These are phyloP conservation scores for Cephus pulcher DNA, from an alignment of 2,888 invertebrate genomes.

Conservation along the genomic window DNA sequence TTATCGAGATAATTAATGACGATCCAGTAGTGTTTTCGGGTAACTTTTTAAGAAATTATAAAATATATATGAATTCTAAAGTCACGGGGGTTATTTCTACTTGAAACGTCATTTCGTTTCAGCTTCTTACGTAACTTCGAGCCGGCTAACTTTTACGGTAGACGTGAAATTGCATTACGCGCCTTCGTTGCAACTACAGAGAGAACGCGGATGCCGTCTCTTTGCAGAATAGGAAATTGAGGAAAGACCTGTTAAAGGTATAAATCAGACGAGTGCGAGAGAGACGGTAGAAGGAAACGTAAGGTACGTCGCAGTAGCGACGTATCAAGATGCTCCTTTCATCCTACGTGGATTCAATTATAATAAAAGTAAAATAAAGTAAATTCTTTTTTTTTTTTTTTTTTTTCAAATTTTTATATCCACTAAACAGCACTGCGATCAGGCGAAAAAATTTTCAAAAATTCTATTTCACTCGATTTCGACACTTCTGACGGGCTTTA, in stretches of 20 bases:
- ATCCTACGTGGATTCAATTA: background rate
- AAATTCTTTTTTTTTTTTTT: background rate
- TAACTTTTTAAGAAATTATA: too few relatives aligned
- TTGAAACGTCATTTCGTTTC: background rate
- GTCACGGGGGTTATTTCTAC: background rate
- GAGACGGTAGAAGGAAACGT: background rate
- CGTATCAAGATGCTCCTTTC: background rate
- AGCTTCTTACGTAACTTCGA: background rate
- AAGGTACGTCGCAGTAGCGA: background rate
- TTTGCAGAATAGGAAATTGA: background rate
- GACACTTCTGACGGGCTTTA: background rate
- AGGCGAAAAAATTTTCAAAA: background rate
- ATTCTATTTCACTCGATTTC: background rate
- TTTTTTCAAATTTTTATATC: background rate
- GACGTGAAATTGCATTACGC: background rate
- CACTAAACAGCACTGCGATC: background rate
- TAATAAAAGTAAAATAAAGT: background rate
- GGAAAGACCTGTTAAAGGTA: background rate
- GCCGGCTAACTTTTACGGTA: background rate
- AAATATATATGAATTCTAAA: background rate
- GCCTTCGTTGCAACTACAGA: background rate
- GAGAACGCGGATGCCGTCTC: background rate
- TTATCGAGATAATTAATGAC: background rate
- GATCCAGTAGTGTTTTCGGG: background rate
- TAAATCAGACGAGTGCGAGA: background rate